phyloP scores from a whole-genome alignment of 1,140 invertebrate species.

The Mesaphorura yosii region DNA sequence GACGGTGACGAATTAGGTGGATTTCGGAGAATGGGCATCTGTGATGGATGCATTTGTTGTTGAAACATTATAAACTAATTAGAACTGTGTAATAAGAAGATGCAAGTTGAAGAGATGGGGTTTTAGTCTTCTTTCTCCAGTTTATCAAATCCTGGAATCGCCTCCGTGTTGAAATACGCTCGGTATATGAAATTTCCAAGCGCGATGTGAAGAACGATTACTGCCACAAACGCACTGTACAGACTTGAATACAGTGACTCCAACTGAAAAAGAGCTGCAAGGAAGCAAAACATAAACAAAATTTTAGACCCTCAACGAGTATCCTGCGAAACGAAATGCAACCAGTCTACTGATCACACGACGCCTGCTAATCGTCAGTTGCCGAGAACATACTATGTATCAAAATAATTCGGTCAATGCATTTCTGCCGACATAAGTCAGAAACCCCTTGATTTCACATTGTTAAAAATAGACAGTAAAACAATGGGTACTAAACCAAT shows the following conservation, averaged over 20 bases:
- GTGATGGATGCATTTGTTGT: no score
- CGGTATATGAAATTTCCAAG: constrained; percentile 62
- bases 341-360: background rate
- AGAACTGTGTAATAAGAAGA: no score
- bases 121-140: constrained; percentile 30
- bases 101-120: background rate
- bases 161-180: constrained; percentile 45
- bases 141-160: constrained; percentile 30
- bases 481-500: no score
- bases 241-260: constrained; percentile 55
- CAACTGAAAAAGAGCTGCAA: constrained; percentile 44
- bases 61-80: no score
- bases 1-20: no score
- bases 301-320: background rate
- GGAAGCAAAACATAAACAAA: background rate
- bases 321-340: background rate
- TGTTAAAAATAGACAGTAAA: no score
- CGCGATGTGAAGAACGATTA: constrained; percentile 57
- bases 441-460: no score
- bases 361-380: no score
- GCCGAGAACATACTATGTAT: background rate
- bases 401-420: background rate
- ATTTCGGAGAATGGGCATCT: no score
- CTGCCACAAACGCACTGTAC: constrained; percentile 56
- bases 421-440: background rate